Evolutionary conservation across 2,888 invertebrate genomes (phyloP), one percentile per base, ranked within the genome.

Genomic region (Beris morrisii): DNA sequence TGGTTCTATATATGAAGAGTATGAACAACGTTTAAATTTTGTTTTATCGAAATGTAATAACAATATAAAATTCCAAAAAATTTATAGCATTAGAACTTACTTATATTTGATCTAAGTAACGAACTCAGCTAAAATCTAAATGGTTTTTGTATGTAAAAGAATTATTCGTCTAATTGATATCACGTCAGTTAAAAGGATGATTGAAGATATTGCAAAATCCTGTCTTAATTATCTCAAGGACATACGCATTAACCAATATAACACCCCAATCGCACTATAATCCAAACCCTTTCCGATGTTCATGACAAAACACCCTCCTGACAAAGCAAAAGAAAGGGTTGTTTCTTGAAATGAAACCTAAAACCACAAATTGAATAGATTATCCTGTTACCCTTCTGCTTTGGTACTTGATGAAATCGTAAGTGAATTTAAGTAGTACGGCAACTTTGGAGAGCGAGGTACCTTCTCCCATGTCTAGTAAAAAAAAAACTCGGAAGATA

Each of bases 401-500:
- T 61, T 44, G 15, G 50, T 22, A 6, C 52, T 52, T 61, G 50
- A 52, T 52, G 50, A 52, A 52, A 61, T 61, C 52, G 52, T 61
- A 45, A 52, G 61, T 32, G 52, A 61, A 32, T 61, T 38, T 38
- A 32, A 11, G 28, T 30, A 59, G 48, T 13, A 28, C 52, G 9
- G 38, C 9, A 38, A 38, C 38, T 38, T 38, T 38, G 5, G 38
- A 38, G 9, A 38, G 38, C 38, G 5, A 22, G 22, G 22, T 52
- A 52, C 13, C 61, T 61, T 28, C 31, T 43, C 50, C 38, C 15
- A 13, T 31, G 50, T 61, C 59, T 50, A 43, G 61, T 22, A 32
- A 52, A 57, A 43, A 32, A 52, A 57, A 43, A 56, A 57, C 52
- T 48, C 71, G 69, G n/a, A 77, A 78, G 77, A 79, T 79, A 79